A percentile compares a stretch with the other conserved stretches of the same genome.
phyloP scores from a whole-genome alignment of 2,888 invertebrate genomes.

The Caenorhabditis sp. region DNA sequence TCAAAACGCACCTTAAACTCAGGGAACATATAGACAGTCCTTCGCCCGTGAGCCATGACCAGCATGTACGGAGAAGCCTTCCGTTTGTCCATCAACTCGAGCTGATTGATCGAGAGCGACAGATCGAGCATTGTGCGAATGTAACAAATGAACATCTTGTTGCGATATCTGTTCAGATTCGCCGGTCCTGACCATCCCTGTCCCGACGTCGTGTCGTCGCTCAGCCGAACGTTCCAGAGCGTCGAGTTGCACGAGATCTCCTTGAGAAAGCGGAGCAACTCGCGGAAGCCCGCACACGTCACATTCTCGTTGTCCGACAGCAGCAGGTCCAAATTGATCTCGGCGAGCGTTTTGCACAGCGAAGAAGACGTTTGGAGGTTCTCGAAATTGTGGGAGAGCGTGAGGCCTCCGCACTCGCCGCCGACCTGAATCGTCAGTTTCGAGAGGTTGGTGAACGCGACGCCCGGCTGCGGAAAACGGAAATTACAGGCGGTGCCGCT shows the following conservation, averaged over 20 bases:
- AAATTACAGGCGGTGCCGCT: constrained; percentile 41
- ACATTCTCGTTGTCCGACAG: constrained; percentile 59
- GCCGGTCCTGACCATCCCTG: constrained; percentile 64
- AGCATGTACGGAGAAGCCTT: constrained; percentile 66
- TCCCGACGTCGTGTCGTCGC: constrained; percentile 57
- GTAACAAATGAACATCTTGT: constrained; percentile 64
- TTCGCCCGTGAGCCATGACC: constrained; percentile 55
- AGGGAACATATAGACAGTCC: constrained; percentile 64
- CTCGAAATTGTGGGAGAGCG: constrained; percentile 58
- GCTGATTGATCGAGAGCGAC: constrained; percentile 47
- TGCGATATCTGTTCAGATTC: constrained; percentile 55
- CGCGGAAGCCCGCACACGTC: constrained; percentile 64
- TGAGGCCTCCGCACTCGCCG: constrained; percentile 51
- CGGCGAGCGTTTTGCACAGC: constrained; percentile 53
- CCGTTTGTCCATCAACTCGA: constrained; percentile 54
- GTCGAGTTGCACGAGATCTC: constrained; percentile 56
- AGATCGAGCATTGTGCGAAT: constrained; percentile 58
- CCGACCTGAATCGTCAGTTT: constrained; percentile 56
- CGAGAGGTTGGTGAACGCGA: constrained; percentile 40
- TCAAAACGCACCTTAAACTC: constrained; percentile 62
- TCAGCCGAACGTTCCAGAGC: constrained; percentile 56
- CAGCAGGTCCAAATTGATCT: constrained; percentile 53
- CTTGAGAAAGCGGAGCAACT: constrained; percentile 58
- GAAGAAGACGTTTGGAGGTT: constrained; percentile 52
- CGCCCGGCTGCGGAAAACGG: constrained; percentile 54